Conservation (phyloP, 2,888 invertebrate species). For the Mesorhabditis spiculigera region DNA sequence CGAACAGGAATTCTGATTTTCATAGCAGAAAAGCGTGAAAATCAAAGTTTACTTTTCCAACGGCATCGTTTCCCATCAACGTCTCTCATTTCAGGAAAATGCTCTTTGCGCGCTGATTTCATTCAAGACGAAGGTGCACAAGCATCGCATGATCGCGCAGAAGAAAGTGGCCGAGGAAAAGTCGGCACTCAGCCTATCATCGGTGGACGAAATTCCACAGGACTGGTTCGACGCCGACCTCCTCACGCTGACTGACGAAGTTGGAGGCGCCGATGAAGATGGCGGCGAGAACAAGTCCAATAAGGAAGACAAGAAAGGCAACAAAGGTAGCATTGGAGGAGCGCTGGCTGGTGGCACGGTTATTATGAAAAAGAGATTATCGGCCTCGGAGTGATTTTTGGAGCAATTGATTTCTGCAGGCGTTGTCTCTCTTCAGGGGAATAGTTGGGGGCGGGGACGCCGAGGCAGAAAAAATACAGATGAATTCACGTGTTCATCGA, state of each 20-base stretch:
- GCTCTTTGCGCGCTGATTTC: conserved; percentile 29
- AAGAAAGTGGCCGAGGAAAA: conserved; percentile 22
- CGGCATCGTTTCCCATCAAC: background rate
- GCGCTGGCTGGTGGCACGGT: no score
- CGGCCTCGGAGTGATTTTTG: no score
- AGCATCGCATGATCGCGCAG: conserved; percentile 32
- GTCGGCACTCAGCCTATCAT: conserved; percentile 16
- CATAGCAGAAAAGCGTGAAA: background rate
- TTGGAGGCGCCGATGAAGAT: conserved; percentile 19
- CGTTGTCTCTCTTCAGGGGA: no score
- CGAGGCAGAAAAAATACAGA: conserved; percentile 7
- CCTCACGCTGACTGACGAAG: conserved; percentile 20
- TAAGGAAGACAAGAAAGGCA: conserved; percentile 8
- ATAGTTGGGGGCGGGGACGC: no score
- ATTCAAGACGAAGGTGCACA: conserved; percentile 36
- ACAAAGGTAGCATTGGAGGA: conserved; percentile 9
- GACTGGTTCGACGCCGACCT: conserved; percentile 18
- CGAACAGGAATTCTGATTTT: background rate
- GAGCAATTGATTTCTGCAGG: no score
- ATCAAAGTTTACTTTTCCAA: conserved; percentile 3
- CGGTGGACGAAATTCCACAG: conserved; percentile 19
- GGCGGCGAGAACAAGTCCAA: conserved; percentile 10
- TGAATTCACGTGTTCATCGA: background rate
- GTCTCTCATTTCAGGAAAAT: conserved; percentile 22
- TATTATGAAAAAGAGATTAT: no score